A percentile compares a stretch with the other conserved stretches of the same genome.
These are phyloP conservation scores for Rhagologus leucostigma DNA, from an alignment of 2,113 vertebrate genomes.

Conservation along the genomic window DNA sequence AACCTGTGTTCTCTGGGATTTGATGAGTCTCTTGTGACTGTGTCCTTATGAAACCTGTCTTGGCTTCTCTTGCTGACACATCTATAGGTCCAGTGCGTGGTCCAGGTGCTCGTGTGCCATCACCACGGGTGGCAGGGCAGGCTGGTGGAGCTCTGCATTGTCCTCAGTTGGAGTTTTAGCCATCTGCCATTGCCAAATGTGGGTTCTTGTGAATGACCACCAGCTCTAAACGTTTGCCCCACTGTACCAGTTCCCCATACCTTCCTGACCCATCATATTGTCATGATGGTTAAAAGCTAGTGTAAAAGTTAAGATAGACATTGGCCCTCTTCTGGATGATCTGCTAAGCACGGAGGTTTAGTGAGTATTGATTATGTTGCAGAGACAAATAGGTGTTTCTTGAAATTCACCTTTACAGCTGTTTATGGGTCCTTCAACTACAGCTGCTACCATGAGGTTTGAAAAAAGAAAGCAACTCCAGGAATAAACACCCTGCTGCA, in stretches of 20 bases:
- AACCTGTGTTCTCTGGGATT: not conserved
- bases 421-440: not conserved
- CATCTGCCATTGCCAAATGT: not conserved
- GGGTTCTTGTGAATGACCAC: fast-evolving
- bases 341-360: not conserved
- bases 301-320: not conserved
- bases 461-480: not conserved
- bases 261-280: fast-evolving
- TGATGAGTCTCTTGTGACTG: not conserved
- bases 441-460: not conserved
- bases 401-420: not conserved
- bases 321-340: not conserved
- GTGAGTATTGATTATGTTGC: not conserved
- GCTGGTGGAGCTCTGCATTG: not conserved
- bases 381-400: not conserved
- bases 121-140: fast-evolving
- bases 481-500: not conserved
- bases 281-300: fast-evolving
- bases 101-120: fast-evolving
- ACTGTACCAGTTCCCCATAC: not conserved
- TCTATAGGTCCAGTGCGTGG: not conserved
- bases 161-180: not conserved
- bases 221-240: not conserved
- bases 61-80: not conserved
- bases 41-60: conserved; percentile 19